Evolutionary conservation across 2,113 vertebrate genomes (phyloP).

Genomic region (Percopsis transmontana): DNA sequence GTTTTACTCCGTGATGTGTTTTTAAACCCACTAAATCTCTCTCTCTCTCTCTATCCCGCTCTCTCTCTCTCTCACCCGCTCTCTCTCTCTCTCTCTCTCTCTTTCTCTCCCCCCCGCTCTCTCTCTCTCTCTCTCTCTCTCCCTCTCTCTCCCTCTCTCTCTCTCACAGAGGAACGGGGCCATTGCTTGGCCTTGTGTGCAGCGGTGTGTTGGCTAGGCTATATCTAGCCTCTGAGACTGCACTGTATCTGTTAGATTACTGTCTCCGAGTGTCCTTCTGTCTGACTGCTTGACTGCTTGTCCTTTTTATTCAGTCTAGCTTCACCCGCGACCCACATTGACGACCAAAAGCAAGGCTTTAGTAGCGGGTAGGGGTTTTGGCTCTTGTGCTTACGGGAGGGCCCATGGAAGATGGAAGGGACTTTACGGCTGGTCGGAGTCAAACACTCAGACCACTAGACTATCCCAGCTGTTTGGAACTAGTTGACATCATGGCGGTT

Average conservation of each 20-base stretch:
- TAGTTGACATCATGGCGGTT: too few relatives aligned
- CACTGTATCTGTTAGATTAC: conserved; percentile 44
- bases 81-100: too few relatives aligned
- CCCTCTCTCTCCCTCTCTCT: neutral
- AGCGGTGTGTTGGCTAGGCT: conserved; percentile 14
- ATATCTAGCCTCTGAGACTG: conserved; percentile 36
- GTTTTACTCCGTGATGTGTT: too few relatives aligned
- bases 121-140: too few relatives aligned
- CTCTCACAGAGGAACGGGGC: neutral
- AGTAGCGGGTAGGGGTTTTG: neutral
- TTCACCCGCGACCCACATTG: too few relatives aligned
- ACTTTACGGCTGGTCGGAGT: too few relatives aligned
- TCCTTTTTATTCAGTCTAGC: neutral
- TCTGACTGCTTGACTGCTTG: conserved; percentile 21
- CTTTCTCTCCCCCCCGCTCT: too few relatives aligned
- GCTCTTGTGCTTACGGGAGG: neutral
- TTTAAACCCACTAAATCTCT: too few relatives aligned
- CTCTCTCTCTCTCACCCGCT: neutral
- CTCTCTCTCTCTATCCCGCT: conserved; percentile 3
- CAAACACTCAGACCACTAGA: too few relatives aligned
- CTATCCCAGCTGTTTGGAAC: too few relatives aligned
- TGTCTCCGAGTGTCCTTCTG: conserved; percentile 5
- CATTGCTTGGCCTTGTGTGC: neutral
- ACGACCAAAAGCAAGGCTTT: too few relatives aligned
- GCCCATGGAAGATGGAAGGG: too few relatives aligned